Conservation (phyloP, 1,140 invertebrate genomes). For the Acromyrmex charruanus region DNA sequence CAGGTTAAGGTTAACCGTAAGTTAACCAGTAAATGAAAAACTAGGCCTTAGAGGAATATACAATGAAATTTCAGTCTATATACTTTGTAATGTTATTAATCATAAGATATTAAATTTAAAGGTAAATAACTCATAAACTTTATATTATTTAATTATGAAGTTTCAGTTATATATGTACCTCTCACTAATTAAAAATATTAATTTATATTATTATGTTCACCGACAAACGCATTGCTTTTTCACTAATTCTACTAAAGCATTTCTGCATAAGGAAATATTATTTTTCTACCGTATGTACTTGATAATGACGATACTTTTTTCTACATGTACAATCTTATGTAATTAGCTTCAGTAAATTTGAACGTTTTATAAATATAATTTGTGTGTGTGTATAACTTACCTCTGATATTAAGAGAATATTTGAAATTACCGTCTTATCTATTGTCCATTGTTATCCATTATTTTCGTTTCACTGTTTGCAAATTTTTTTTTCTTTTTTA, state of each 20-base stretch:
- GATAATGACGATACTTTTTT: constrained; percentile 50
- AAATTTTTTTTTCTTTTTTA: not conserved
- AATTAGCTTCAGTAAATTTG: constrained; percentile 54
- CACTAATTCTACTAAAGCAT: constrained; percentile 48
- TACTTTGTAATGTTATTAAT: not conserved
- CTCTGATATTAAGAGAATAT: constrained; percentile 15
- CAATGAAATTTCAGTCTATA: not conserved
- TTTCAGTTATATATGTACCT: not conserved
- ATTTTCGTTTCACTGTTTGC: not conserved
- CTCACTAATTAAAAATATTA: constrained; percentile 2
- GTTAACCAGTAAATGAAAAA: too few relatives aligned
- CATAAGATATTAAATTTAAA: not conserved
- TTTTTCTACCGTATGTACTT: constrained; percentile 65
- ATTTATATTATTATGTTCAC: constrained; percentile 1
- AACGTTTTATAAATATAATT: constrained; percentile 65
- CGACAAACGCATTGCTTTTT: constrained; percentile 41
- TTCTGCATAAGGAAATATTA: constrained; percentile 58
- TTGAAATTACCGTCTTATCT: not conserved
- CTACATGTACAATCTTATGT: constrained; percentile 51
- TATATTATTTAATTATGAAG: not conserved
- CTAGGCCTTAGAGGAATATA: not conserved
- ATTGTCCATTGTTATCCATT: not conserved
- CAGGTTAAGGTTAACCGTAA: too few relatives aligned
- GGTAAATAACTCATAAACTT: not conserved
- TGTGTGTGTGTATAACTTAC: not conserved